These are phyloP conservation scores for Anagyrus pseudococci DNA, from an alignment of 2,888 invertebrate genomes.

Conservation along the genomic window DNA sequence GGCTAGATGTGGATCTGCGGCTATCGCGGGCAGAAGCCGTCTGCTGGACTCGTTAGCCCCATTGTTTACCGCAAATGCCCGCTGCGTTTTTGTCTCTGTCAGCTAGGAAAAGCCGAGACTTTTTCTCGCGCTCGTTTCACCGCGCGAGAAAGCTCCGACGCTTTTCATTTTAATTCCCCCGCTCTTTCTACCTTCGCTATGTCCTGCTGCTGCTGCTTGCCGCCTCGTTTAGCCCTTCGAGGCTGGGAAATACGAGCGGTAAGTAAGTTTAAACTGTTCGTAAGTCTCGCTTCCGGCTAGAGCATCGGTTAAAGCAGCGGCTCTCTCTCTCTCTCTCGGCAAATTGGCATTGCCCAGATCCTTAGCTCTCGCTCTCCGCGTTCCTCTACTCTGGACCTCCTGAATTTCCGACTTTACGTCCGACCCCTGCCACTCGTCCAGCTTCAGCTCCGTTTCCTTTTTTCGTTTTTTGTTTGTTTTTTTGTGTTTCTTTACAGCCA, in stretches of 20 bases:
- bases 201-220: not conserved
- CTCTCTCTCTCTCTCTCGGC: no score
- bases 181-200: not conserved
- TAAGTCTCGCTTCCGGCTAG: no score
- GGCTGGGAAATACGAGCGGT: not conserved
- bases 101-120: not conserved
- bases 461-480: no score
- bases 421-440: no score
- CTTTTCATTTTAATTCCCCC: not conserved
- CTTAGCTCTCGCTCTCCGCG: not conserved
- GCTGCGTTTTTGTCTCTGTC: slow-evolving; percentile 1
- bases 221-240: not conserved
- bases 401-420: no score
- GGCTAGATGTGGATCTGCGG: no score
- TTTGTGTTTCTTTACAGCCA: not conserved
- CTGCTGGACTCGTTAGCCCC: not conserved
- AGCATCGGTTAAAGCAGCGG: no score
- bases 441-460: no score
- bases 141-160: slow-evolving; percentile 4
- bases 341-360: not conserved
- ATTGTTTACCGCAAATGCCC: slow-evolving; percentile 31
- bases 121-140: not conserved
- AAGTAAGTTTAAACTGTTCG: not conserved
- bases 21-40: no score
- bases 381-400: no score